phyloP scores from a whole-genome alignment of 2,888 invertebrate species.

The Notodonta dromedarius region DNA sequence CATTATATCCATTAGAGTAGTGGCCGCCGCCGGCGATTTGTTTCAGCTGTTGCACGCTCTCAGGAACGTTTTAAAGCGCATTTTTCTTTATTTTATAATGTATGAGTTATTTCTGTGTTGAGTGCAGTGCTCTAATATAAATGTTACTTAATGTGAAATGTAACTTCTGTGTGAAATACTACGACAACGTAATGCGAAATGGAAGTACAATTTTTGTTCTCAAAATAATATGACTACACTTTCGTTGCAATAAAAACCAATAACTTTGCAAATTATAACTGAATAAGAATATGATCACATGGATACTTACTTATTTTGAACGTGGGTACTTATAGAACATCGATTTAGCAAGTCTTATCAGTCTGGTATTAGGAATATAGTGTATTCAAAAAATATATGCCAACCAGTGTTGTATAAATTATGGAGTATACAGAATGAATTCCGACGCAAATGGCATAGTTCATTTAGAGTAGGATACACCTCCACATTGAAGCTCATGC shows the following conservation, averaged over 20 bases:
- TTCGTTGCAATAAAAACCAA: neutral
- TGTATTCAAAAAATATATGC: too few species aligned
- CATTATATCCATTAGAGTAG: conserved; percentile 61
- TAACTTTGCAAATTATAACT: too few species aligned
- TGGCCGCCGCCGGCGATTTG: conserved; percentile 60
- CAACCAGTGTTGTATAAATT: too few species aligned
- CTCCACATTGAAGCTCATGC: too few species aligned
- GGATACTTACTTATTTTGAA: too few species aligned
- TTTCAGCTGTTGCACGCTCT: conserved; percentile 65
- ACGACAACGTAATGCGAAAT: neutral
- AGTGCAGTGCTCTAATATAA: conserved; percentile 34
- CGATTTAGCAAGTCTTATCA: too few species aligned
- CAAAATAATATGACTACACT: neutral
- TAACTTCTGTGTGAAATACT: conserved; percentile 23
- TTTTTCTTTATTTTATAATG: conserved; percentile 68
- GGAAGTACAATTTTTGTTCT: neutral
- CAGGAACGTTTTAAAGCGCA: conserved; percentile 61
- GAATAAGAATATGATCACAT: too few species aligned
- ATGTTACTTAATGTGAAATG: conserved; percentile 27
- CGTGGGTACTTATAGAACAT: too few species aligned
- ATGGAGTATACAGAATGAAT: too few species aligned
- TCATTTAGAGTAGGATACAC: too few species aligned
- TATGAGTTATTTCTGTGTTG: conserved; percentile 52
- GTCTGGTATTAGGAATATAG: too few species aligned
- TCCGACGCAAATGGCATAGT: too few species aligned